Percentiles rank a stretch among this genome's conserved stretches.
Conservation (phyloP, 1,140 invertebrate species). For the Pomacea maculata region DNA sequence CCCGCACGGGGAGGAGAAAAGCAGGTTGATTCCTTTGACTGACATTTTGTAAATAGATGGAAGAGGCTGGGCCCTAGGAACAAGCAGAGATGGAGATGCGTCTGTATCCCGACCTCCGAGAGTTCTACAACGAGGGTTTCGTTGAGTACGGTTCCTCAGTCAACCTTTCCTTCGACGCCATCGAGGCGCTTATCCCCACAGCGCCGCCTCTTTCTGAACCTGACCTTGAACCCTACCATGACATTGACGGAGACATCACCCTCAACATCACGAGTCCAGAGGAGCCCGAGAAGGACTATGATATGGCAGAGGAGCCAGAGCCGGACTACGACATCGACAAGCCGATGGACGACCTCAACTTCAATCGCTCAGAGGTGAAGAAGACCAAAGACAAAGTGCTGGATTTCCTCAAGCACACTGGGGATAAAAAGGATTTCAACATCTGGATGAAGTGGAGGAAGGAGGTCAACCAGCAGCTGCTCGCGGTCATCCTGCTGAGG, state of each 20-base stretch:
- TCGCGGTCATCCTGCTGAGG: conserved; percentile 10
- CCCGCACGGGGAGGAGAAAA: too few relatives aligned
- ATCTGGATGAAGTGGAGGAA: conserved; percentile 24
- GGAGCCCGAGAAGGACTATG: conserved; percentile 21
- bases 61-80: background rate
- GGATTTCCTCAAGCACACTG: background rate
- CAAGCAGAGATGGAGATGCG: too few relatives aligned
- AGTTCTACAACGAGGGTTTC: conserved; percentile 16
- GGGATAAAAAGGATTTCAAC: conserved; percentile 8
- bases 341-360: conserved; percentile 9
- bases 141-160: conserved; percentile 18
- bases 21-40: too few relatives aligned
- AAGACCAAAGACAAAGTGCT: conserved; percentile 20
- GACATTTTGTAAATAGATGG: too few relatives aligned
- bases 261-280: conserved; percentile 15
- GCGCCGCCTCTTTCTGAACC: background rate
- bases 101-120: conserved; percentile 6
- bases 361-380: conserved; percentile 14
- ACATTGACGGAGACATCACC: background rate
- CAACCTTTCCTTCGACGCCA: conserved; percentile 2
- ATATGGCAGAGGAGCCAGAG: background rate
- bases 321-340: conserved; percentile 21
- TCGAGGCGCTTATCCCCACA: background rate
- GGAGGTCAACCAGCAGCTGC: conserved; percentile 20
- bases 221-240: background rate